Evolutionary conservation across 2,113 vertebrate genomes (phyloP).

Genomic region (Gorsachius goisagi): DNA sequence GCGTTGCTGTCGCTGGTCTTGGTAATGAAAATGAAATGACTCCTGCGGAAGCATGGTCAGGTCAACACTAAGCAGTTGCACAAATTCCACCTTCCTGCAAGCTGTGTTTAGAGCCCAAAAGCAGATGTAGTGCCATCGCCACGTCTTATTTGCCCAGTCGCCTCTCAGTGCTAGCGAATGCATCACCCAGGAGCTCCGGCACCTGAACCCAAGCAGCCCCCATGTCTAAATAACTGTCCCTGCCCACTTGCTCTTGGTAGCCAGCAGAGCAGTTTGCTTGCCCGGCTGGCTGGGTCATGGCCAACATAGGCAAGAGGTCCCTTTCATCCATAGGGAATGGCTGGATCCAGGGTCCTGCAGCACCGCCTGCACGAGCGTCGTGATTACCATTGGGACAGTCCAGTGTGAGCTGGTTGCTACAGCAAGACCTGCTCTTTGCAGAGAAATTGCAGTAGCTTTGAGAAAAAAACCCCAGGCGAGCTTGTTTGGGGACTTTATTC

Average conservation of each 20-base stretch:
- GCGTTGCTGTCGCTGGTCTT: fast-evolving
- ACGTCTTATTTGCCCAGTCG: fast-evolving
- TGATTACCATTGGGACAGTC: neutral
- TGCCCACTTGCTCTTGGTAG: neutral
- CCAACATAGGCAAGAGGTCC: fast-evolving
- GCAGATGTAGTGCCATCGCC: neutral
- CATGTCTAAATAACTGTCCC: neutral
- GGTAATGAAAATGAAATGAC: neutral
- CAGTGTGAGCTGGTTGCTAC: fast-evolving
- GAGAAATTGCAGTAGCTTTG: neutral
- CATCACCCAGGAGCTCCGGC: neutral
- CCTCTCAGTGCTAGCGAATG: neutral
- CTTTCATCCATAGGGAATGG: neutral
- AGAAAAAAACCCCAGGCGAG: neutral
- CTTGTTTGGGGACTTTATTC: neutral
- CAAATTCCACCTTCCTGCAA: neutral
- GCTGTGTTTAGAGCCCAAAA: neutral
- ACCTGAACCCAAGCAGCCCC: neutral
- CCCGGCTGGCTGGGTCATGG: neutral
- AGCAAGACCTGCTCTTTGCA: neutral
- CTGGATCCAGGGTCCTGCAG: neutral
- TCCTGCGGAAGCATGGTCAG: fast-evolving
- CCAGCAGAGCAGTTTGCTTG: neutral
- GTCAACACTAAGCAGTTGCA: neutral
- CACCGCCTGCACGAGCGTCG: fast-evolving